Percentiles rank a stretch among this genome's conserved stretches.
Evolutionary conservation across 2,888 invertebrate species (phyloP).

Genomic region (Calameuta filiformis): DNA sequence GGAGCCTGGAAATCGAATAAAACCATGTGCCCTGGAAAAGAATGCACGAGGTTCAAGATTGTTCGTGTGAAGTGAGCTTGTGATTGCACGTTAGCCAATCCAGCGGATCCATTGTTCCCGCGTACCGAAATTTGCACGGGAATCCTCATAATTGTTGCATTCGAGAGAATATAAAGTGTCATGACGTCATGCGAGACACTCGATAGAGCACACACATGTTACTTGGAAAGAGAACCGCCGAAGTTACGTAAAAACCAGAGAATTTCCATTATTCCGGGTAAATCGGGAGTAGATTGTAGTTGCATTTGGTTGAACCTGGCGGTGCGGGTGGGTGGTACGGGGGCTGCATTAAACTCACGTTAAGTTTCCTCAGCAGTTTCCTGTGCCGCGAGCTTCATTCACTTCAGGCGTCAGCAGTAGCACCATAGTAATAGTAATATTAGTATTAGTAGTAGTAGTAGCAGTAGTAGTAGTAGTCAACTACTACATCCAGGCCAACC

Average conservation of each 20-base stretch:
- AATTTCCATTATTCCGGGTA: not conserved
- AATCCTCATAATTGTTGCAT: not conserved
- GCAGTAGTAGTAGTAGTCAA: not conserved
- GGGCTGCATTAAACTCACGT: not conserved
- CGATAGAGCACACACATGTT: not conserved
- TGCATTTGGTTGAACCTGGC: not conserved
- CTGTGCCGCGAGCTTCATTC: not conserved
- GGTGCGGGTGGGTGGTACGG: not conserved
- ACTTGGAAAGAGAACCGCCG: not conserved
- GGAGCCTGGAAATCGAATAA: not conserved
- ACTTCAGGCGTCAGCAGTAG: not conserved
- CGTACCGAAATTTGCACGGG: not conserved
- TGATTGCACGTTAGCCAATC: not conserved
- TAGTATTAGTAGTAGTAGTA: not conserved
- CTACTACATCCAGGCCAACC: not conserved
- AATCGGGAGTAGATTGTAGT: not conserved
- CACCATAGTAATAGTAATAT: not conserved
- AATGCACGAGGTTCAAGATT: not conserved
- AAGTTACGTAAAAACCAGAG: not conserved
- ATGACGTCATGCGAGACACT: not conserved
- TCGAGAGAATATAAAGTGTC: not conserved
- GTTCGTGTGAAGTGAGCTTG: not conserved
- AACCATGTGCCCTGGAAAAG: not conserved
- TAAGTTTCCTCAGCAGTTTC: not conserved
- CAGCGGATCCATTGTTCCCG: not conserved